These are phyloP conservation scores for Notarius quadriscutis DNA, from an alignment of 2,113 vertebrate species.

Conservation along the genomic window DNA sequence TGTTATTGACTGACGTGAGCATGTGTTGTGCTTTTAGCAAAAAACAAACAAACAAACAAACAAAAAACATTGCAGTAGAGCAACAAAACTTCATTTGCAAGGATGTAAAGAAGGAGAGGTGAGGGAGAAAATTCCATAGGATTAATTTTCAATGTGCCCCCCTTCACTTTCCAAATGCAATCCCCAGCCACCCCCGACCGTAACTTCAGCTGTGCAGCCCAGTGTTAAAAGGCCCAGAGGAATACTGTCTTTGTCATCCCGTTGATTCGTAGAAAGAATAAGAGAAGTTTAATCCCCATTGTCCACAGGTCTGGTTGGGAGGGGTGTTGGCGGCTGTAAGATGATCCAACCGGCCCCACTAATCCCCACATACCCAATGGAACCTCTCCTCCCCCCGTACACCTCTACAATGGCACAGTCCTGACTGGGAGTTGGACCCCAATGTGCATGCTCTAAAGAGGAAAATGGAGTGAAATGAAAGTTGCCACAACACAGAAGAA, in stretches of 20 bases:
- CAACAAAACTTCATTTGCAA: conserved; percentile 78
- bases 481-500: conserved; percentile 78
- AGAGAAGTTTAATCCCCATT: conserved; percentile 85
- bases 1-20: conserved; percentile 63
- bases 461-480: conserved; percentile 79
- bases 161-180: conserved; percentile 57
- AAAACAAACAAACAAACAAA: conserved; percentile 8
- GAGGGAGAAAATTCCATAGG: conserved; percentile 77
- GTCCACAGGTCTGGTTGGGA: conserved; percentile 70
- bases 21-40: conserved; percentile 41
- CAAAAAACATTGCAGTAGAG: conserved; percentile 60
- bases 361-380: conserved; percentile 75
- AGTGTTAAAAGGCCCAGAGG: conserved; percentile 81
- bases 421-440: conserved; percentile 75
- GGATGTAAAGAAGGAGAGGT: conserved; percentile 57
- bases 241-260: conserved; percentile 83
- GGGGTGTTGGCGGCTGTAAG: conserved; percentile 77
- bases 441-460: conserved; percentile 78
- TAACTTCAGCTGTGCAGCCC: conserved; percentile 79
- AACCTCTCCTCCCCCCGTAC: conserved; percentile 60
- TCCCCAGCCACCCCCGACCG: conserved; percentile 59
- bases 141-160: conserved; percentile 77
- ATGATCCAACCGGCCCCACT: conserved; percentile 81
- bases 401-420: conserved; percentile 74
- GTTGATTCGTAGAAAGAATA: conserved; percentile 79